Base-by-base conservation (phyloP, 2,113 vertebrate species). In the Paraplagusia blochii region DNA sequence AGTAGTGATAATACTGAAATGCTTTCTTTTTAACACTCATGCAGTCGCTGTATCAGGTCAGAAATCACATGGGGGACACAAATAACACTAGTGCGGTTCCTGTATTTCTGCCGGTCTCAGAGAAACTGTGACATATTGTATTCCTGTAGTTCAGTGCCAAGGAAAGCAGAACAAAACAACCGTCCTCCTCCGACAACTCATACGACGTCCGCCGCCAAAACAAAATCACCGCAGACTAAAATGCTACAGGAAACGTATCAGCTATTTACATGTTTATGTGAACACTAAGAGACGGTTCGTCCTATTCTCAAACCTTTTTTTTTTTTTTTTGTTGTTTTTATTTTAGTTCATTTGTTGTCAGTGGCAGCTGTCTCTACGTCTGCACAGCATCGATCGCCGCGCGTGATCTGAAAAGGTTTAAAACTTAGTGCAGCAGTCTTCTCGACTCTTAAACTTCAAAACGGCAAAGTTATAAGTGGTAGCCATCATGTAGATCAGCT, bases 401-500 rank as follows among this genome's bases (percentile, higher is more conserved):
- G 82, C 78, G 86, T 82, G 89, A 89, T 91, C 86, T 85, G 86
- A 63, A 77, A 79, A 55, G 86, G 86, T 86, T 84, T 96, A 99
- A 93, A 99, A 98, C 91, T 98, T 97, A 94, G 97, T 99, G 94
- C 97, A 99, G 96, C 96, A 99, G 90, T 98, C 95, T 94, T 98
- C 95, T 94, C 94, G 95, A 97, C 95, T 98, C 94, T 98, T 98
- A 97, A 98, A 97, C 97, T 98, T 99, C 95, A 99, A 96, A 94
- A 99, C 95, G 68, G 96, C 96, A 97, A 94, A 98, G 94, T 99
- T 99, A 98, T 99, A 99, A 91, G 97, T 99, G 81, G 97, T 96
- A 93, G 96, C 95, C 97, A 99, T 99, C 97, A 99, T 98, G 97
- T 98, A 99, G 95, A 98, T 98, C 92, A 99, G 95, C 97, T 99